Percentiles rank a stretch among this genome's conserved stretches.
These are phyloP conservation scores for Lasiurus cinereus DNA, from an alignment of 2,113 vertebrate genomes.

Conservation along the genomic window DNA sequence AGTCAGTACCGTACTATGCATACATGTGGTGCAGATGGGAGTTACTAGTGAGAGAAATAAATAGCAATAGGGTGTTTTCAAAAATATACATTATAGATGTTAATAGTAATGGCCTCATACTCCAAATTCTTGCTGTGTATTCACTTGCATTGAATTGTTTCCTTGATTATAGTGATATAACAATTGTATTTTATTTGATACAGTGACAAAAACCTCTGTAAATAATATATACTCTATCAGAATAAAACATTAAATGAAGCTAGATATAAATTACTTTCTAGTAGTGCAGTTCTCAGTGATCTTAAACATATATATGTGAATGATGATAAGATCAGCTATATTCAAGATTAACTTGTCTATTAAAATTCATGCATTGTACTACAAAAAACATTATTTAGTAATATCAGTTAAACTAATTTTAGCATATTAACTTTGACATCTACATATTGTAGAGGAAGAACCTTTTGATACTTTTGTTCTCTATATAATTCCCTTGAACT, in stretches of 20 bases:
- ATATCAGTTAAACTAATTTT: constrained; percentile 84
- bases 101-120: constrained; percentile 21
- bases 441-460: constrained; percentile 73
- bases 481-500: not conserved
- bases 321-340: constrained; percentile 71
- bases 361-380: constrained; percentile 78
- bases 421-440: constrained; percentile 83
- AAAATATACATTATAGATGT: constrained; percentile 28
- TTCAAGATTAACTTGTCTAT: constrained; percentile 76
- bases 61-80: not conserved
- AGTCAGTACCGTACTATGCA: not conserved
- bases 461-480: constrained; percentile 73
- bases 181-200: constrained; percentile 44
- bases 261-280: constrained; percentile 62
- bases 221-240: not conserved
- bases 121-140: constrained; percentile 11
- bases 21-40: not conserved
- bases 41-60: constrained; percentile 44
- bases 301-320: constrained; percentile 69
- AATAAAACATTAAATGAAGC: not conserved
- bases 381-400: constrained; percentile 82
- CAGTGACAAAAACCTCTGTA: not conserved
- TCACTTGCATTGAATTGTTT: constrained; percentile 44
- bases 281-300: constrained; percentile 62
- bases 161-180: constrained; percentile 33